phyloP scores from a whole-genome alignment of 2,797 vertebrate species.

The Hipposideros larvatus region DNA sequence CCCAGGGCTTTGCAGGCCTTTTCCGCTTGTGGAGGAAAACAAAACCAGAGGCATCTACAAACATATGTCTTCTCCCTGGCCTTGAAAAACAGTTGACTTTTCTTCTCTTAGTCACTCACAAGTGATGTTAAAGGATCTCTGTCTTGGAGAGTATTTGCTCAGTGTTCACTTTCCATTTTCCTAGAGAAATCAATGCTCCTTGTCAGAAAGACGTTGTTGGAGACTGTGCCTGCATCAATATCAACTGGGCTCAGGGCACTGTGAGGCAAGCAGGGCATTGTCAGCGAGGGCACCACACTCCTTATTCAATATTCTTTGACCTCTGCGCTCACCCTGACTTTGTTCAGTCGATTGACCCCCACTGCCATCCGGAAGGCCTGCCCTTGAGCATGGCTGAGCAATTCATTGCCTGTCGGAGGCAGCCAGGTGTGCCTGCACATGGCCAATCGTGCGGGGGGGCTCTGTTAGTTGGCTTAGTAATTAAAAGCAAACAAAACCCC shows the following conservation, averaged over 20 bases:
- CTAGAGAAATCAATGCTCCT: background rate
- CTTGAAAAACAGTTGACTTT: background rate
- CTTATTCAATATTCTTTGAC: constrained; percentile 50
- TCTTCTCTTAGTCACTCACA: background rate
- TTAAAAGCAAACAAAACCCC: constrained; percentile 76
- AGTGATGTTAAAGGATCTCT: background rate
- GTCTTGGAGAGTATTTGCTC: background rate
- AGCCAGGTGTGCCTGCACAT: background rate
- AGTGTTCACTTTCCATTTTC: background rate
- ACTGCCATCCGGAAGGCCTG: constrained; percentile 27
- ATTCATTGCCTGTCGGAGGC: constrained; percentile 5
- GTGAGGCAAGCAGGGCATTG: fast-evolving
- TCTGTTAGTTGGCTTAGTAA: constrained; percentile 63
- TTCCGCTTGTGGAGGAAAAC: background rate
- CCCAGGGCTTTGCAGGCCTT: background rate
- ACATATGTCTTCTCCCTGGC: background rate
- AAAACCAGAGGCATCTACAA: background rate
- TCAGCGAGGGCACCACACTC: fast-evolving
- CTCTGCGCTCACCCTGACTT: constrained; percentile 13
- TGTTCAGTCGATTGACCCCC: constrained; percentile 8
- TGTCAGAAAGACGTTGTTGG: background rate
- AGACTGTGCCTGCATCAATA: background rate
- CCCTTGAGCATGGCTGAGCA: background rate
- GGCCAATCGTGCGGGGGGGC: background rate
- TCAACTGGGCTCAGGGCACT: background rate